Percentiles rank a stretch among this genome's conserved stretches.
Conservation (phyloP, 1,140 invertebrate genomes). For the Vanessa atalanta region DNA sequence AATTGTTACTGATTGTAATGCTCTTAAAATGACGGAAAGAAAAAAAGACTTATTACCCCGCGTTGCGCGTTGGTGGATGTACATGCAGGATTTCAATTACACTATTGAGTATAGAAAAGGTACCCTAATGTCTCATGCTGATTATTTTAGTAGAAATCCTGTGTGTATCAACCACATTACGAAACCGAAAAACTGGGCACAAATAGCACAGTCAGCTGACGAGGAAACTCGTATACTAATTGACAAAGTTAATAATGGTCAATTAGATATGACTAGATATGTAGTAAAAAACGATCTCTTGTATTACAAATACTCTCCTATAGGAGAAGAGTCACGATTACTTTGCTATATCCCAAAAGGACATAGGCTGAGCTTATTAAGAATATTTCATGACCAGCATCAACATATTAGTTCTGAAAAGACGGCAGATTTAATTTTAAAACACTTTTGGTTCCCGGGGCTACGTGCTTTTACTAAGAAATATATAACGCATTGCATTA, state of each 20-base stretch:
- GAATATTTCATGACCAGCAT: conserved; percentile 32
- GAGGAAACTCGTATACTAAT: conserved; percentile 15
- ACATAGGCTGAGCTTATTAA: conserved; percentile 25
- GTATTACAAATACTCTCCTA: not conserved
- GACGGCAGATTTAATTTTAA: conserved; percentile 8
- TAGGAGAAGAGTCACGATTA: conserved; percentile 11
- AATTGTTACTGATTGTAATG: too few species aligned
- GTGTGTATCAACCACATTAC: not conserved
- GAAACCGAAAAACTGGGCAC: not conserved
- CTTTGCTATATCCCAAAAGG: conserved; percentile 34
- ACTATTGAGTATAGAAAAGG: conserved; percentile 5
- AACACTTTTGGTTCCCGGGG: conserved; percentile 42
- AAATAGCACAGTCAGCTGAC: conserved; percentile 24
- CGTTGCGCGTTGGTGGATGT: too few species aligned
- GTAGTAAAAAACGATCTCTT: conserved; percentile 9
- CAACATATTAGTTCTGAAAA: conserved; percentile 23
- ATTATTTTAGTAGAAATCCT: conserved; percentile 15
- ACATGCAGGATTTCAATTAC: too few species aligned
- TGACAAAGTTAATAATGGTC: conserved; percentile 7
- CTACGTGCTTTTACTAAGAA: conserved; percentile 17
- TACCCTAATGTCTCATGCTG: not conserved
- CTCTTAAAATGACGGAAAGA: too few species aligned
- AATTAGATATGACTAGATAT: conserved; percentile 13
- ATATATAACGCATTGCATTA: conserved; percentile 29
- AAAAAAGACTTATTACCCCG: too few species aligned